Evolutionary conservation across 2,888 invertebrate species (phyloP).

Genomic region (Drosophila picticornis): DNA sequence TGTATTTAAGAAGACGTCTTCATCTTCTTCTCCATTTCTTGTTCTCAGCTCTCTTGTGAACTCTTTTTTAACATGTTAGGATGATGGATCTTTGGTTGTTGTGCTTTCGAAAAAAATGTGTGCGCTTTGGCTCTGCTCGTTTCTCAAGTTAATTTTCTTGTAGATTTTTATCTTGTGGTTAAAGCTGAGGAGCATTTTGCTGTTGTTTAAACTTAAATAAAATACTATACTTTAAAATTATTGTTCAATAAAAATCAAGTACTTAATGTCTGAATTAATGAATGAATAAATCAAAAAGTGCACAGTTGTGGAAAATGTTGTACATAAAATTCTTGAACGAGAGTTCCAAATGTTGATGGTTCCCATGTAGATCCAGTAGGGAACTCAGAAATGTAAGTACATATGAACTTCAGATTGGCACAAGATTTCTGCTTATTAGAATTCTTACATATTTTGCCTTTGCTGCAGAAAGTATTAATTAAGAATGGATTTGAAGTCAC

Average conservation of each 20-base stretch:
- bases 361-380: slow-evolving; percentile 1
- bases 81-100: slow-evolving; percentile 84
- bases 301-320: slow-evolving; percentile 46
- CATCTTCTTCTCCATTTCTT: slow-evolving; percentile 1
- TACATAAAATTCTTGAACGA: neutral
- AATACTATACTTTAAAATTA: slow-evolving; percentile 24
- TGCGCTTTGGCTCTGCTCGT: slow-evolving; percentile 75
- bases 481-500: slow-evolving; percentile 5
- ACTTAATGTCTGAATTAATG: slow-evolving; percentile 6
- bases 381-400: neutral
- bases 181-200: slow-evolving; percentile 72
- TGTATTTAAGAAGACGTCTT: slow-evolving; percentile 16
- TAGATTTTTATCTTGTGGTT: slow-evolving; percentile 23
- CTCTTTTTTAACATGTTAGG: slow-evolving; percentile 37
- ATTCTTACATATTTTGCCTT: neutral
- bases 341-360: neutral
- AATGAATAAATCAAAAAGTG: slow-evolving; percentile 12
- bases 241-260: slow-evolving; percentile 1
- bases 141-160: slow-evolving; percentile 44
- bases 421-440: neutral
- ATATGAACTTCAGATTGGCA: neutral
- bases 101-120: slow-evolving; percentile 64
- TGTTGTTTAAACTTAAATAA: slow-evolving; percentile 46
- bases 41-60: slow-evolving; percentile 61
- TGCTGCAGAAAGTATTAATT: slow-evolving; percentile 43